Base-by-base conservation (phyloP, 2,888 invertebrate species). In the Mesopsocus fuscifrons region DNA sequence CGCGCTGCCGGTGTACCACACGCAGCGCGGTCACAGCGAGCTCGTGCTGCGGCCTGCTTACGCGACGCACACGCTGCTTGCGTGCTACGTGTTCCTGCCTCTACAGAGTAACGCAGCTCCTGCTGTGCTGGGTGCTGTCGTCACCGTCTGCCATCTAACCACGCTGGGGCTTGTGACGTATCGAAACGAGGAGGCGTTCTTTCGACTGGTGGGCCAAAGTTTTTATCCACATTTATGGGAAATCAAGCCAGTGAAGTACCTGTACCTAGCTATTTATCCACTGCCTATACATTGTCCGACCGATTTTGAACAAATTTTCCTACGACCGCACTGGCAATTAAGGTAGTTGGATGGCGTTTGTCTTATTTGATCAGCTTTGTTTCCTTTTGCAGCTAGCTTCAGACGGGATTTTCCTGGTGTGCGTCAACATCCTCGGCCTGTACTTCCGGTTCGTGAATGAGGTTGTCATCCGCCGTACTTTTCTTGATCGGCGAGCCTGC, bases 401-500 rank as follows among this genome's bases (percentile, higher is more conserved):
- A 6, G 88, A 89, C 55, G 62, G 71, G 21, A 67, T 83, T 48
- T 80, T 77, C 56, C 67, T 80, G 46, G 52, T 73, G 13, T 79
- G 81, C 49, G 74, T 83, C 6, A 89, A 88, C 57, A 65, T 76
- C 11, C 68, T 89, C 59, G 91, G 92, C 2, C 63, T 87, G n/a
- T 88, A 83, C 63, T 85, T 85, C 59, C 75, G 87, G 43, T 72
- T 83, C 51, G 76, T 89, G 71, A 83, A 82, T 49, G 91, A 92
- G 62, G 77, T 91, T 35, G 79, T 84, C 15, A 80, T 85, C 48
- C 66, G 89, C 47, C 68, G 83, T 47, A 84, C 89, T 1, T 92
- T 92, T 58, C 65, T 91, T 44, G 89, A 91, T 56, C 71, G 85
- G 30, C 65, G 89, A 47, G 82, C 81, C 31, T 87, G 81, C 54